Conservation (phyloP, 2,888 invertebrate species). For the Hyposoter didymator region DNA sequence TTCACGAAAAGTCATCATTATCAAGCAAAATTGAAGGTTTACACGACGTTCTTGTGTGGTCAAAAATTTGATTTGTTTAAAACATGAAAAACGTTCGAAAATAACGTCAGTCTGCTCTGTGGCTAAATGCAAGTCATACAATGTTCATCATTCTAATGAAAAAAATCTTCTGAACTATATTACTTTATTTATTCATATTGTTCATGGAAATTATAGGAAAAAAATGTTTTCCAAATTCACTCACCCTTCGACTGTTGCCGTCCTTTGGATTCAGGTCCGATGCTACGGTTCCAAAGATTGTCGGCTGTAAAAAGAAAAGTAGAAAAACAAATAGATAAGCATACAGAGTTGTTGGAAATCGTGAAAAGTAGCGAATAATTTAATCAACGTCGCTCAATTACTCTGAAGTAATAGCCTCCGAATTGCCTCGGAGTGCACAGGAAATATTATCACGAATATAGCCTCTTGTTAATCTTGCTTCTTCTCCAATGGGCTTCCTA, state of each 20-base stretch:
- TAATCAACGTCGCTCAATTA: not conserved
- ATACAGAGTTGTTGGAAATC: not conserved
- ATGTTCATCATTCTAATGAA: not conserved
- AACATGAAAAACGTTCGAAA: too few relatives aligned
- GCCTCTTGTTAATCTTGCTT: not conserved
- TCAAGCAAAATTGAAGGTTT: too few relatives aligned
- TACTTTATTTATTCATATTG: not conserved
- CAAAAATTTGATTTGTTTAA: too few relatives aligned
- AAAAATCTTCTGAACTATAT: not conserved
- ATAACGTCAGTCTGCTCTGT: too few relatives aligned
- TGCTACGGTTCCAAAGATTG: conserved; percentile 88
- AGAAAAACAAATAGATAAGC: conserved; percentile 19
- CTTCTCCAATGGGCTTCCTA: conserved; percentile 22
- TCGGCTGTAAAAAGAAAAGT: conserved; percentile 86
- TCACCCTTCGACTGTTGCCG: conserved; percentile 87
- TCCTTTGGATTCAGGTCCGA: conserved; percentile 87
- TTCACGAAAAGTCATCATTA: not conserved
- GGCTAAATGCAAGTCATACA: not conserved
- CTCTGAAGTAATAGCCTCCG: conserved; percentile 14
- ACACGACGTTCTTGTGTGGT: too few relatives aligned
- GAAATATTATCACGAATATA: conserved; percentile 27
- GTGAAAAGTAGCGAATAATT: not conserved
- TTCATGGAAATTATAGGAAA: not conserved
- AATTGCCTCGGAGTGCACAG: not conserved
- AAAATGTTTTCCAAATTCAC: conserved; percentile 73